Conservation (phyloP, 2,888 invertebrate species). For the Schizotus pectinicornis region DNA sequence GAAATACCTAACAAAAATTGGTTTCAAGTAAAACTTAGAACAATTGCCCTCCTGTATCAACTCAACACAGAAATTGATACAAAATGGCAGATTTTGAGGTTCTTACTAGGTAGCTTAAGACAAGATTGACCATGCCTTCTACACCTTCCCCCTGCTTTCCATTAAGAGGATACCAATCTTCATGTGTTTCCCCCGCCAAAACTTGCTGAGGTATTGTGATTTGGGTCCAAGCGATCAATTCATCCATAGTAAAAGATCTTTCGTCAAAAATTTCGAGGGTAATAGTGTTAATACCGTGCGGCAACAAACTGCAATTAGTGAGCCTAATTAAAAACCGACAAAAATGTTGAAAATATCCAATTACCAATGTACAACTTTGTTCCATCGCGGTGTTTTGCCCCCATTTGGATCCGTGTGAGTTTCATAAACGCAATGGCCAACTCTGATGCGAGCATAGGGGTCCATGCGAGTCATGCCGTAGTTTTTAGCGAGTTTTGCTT, state of each 20-base stretch:
- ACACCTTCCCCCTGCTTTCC: constrained; percentile 95
- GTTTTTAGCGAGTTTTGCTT: constrained; percentile 92
- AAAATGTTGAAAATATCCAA: constrained; percentile 36
- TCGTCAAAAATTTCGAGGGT: constrained; percentile 97
- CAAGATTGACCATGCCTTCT: constrained; percentile 92
- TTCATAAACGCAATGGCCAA: constrained; percentile 95
- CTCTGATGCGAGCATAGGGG: constrained; percentile 89
- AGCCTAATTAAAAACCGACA: constrained; percentile 1
- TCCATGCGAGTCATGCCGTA: constrained; percentile 96
- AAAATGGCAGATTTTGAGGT: neutral
- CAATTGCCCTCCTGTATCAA: neutral
- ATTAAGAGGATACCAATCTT: constrained; percentile 93
- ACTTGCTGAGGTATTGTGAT: constrained; percentile 86
- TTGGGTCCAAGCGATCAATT: constrained; percentile 93
- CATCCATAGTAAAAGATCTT: constrained; percentile 95
- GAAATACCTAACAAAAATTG: constrained; percentile 51
- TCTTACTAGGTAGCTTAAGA: constrained; percentile 71
- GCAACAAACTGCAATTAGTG: constrained; percentile 70
- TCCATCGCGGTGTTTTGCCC: constrained; percentile 95
- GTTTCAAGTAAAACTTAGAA: too few species aligned
- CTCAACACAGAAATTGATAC: constrained; percentile 7
- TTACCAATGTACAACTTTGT: constrained; percentile 91
- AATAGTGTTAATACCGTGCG: constrained; percentile 86
- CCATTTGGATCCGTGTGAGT: constrained; percentile 95
- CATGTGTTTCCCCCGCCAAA: constrained; percentile 85